Conservation (phyloP, 2,888 invertebrate species). For the Deroplatys truncata region DNA sequence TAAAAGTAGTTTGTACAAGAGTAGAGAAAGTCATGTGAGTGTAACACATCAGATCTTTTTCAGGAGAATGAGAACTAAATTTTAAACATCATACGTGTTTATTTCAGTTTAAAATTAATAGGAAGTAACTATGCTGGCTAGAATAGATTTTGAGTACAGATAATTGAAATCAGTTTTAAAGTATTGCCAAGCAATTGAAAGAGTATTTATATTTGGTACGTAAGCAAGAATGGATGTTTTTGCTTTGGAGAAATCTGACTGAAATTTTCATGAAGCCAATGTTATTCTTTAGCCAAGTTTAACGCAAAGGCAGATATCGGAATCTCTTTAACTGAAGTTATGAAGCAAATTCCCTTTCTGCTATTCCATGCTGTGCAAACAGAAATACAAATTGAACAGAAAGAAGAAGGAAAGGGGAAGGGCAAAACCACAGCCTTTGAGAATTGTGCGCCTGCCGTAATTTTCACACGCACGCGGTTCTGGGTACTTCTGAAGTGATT, state of each 20-base stretch:
- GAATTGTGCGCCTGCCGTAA: not conserved
- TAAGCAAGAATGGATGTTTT: not conserved
- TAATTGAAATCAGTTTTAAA: too few relatives aligned
- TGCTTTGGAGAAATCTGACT: not conserved
- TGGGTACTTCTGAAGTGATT: not conserved
- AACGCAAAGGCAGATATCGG: not conserved
- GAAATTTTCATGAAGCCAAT: not conserved
- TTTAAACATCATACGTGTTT: too few relatives aligned
- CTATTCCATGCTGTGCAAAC: not conserved
- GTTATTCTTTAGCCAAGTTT: not conserved
- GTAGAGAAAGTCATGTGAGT: too few relatives aligned
- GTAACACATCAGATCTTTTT: too few relatives aligned
- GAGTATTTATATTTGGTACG: too few relatives aligned
- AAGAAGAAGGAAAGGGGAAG: not conserved
- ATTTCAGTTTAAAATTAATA: too few relatives aligned
- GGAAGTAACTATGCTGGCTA: too few relatives aligned
- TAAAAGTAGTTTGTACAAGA: too few relatives aligned
- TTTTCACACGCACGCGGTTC: not conserved
- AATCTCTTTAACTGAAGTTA: not conserved
- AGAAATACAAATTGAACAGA: not conserved
- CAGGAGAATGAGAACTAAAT: too few relatives aligned
- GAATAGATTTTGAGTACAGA: too few relatives aligned
- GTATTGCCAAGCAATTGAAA: too few relatives aligned
- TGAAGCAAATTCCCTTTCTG: not conserved
- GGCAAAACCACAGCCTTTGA: not conserved